A percentile compares a stretch with the other conserved stretches of the same genome.
phyloP scores from a whole-genome alignment of 2,888 invertebrate genomes.

The Epistrophella euchroma region DNA sequence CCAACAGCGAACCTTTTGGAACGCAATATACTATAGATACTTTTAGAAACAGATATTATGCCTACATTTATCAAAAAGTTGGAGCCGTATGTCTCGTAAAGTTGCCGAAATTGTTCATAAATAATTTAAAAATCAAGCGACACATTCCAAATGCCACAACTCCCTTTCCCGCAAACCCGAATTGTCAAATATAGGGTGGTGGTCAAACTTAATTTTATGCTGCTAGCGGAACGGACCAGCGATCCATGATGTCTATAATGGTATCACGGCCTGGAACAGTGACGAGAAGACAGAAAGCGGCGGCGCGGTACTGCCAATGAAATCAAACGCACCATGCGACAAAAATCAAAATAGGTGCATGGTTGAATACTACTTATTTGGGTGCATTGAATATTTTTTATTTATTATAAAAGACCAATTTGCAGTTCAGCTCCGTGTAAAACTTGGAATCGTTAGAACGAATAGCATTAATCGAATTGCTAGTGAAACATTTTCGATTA shows the following conservation, averaged over 20 bases:
- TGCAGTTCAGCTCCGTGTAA: neutral
- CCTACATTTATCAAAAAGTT: neutral
- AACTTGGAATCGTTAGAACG: too few species aligned
- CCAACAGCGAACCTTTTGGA: slow-evolving; percentile 4
- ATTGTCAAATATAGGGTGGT: neutral
- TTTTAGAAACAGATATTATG: neutral
- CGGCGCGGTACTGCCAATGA: slow-evolving; percentile 34
- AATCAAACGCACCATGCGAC: slow-evolving; percentile 42
- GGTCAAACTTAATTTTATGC: slow-evolving; percentile 16
- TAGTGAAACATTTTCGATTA: too few species aligned
- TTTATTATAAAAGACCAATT: slow-evolving; percentile 1
- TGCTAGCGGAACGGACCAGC: slow-evolving; percentile 48
- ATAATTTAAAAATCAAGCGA: slow-evolving; percentile 41
- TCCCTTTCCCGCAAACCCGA: neutral
- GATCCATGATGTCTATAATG: slow-evolving; percentile 37
- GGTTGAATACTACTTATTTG: slow-evolving; percentile 23
- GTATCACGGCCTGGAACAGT: slow-evolving; percentile 7
- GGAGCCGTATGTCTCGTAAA: slow-evolving; percentile 40
- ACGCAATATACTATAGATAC: neutral
- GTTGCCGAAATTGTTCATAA: slow-evolving; percentile 65
- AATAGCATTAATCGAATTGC: too few species aligned
- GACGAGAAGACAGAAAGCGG: slow-evolving; percentile 2
- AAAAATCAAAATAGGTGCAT: slow-evolving; percentile 7
- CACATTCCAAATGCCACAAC: slow-evolving; percentile 40
- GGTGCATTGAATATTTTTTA: slow-evolving; percentile 5